These are phyloP conservation scores for Propithecus deckenii DNA, from an alignment of 2,797 vertebrate species.

Conservation along the genomic window DNA sequence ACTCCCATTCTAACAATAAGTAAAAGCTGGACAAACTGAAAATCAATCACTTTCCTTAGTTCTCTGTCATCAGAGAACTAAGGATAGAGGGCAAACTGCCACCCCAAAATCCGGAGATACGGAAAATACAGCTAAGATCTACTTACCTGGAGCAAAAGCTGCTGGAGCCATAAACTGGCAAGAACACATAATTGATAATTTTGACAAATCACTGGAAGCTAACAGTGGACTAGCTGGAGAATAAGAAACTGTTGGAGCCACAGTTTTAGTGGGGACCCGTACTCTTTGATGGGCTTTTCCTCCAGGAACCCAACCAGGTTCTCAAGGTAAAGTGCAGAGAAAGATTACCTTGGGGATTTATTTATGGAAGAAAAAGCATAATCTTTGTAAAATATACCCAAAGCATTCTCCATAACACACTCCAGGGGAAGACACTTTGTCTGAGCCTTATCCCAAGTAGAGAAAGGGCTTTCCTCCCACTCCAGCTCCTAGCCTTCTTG, in stretches of 20 bases:
- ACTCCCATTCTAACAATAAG: background rate
- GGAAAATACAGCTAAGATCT: background rate
- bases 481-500: background rate
- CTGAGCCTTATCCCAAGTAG: background rate
- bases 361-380: background rate
- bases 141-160: background rate
- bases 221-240: background rate
- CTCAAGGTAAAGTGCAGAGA: background rate
- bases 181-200: background rate
- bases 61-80: background rate
- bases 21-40: background rate
- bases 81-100: background rate
- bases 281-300: background rate
- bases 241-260: background rate
- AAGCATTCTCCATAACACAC: background rate
- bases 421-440: too few relatives aligned
- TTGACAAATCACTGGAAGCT: background rate
- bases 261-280: background rate
- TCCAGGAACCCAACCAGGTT: background rate
- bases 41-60: background rate
- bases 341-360: background rate
- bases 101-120: background rate
- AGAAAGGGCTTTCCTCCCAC: background rate
- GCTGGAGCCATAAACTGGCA: background rate
- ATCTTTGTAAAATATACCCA: background rate